Base-by-base conservation (phyloP, 2,888 invertebrate species). In the Pristionchus japonicus region DNA sequence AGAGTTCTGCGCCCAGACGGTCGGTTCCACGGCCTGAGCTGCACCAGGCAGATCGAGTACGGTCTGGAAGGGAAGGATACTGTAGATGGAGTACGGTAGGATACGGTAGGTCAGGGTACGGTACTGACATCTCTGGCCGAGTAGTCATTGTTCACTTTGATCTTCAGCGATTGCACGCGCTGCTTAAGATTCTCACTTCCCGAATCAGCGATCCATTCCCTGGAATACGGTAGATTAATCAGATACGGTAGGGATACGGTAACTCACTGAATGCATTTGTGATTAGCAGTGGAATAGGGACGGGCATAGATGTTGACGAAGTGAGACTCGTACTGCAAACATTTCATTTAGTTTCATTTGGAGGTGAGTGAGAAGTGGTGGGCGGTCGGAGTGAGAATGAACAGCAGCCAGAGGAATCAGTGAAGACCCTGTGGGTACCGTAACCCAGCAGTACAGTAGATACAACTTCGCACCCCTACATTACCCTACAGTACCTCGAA, bases 211-310 rank as follows among this genome's bases (percentile, higher is more conserved):
- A 77, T 77, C 77, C 77, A 40, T 15, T 77, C 77, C 77, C 77
- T 77, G 43, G 43, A 43, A 43, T 23, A 43, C n/a, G 43, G n/a
- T n/a, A 40, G 77, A 20, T 70, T 70, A 70, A 37, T 17, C 40
- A 70, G 70, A 20, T 34, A 23, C 20, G 23, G 52, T 13, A 23
- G 43, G 77, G 77, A 43, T 77, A 77, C 77, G 77, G 77, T 77
- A 77, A 43, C 77, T 77, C 77, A 77, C 77, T 77, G 77, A n/a
- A 77, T 77, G 43, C 77, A 43, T n/a, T 77, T 77, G 77, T 77
- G 77, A 43, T 77, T 77, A 43, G 77, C 77, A 40, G 77, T 77
- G 15, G 77, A 77, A 37, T 77, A 77, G 77, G 77, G 77, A 77
- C 77, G 77, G 43, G 77, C 77, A 27, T 77, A 77, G 43, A 77